Base-by-base conservation (phyloP, 2,113 vertebrate genomes). In the Prionailurus viverrinus region DNA sequence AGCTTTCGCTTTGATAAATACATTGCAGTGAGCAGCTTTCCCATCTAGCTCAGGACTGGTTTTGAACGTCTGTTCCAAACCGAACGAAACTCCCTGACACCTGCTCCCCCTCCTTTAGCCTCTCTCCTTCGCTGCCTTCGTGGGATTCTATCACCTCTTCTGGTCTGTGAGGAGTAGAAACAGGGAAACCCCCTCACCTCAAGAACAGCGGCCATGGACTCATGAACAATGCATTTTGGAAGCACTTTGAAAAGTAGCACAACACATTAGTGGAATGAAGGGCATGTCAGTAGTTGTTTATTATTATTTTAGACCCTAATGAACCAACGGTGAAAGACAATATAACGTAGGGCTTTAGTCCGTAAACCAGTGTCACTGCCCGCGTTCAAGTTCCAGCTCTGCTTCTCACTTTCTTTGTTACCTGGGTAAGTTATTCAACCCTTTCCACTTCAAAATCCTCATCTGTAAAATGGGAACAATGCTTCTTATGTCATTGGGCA, bases 221-320 rank as follows among this genome's bases (percentile, higher is more conserved):
- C 23, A 14, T 0, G 48, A 19, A 15, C 89, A 48, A 33, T 1
- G 12, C 13, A 39, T 41, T 85, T 69, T 13, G 13, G 68, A 86
- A 41, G 66, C 8, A n/a, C 48, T 53, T 45, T 76, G 18, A 36
- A 69, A 76, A 51, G 27, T 3, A 41, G 25, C n/a, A 6, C 0
- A 2, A 18, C 31, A n/a, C 33, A 18, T 0, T 13, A 45, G 10
- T 0, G 5, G 4, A 36, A 33, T 23, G 19, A 14, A 41, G 48
- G 2, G 12, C 11, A 23, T 14, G 13, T 45, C 41, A 16, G n/a
- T 18, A 16, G 11, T 7, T 19, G 15, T 31, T 14, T 1, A 21
- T 5, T 18, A 21, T 25, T 74, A 48, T 14, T 69, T 36, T 13
- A 65, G 87, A 80, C 8, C 27, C 53, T 6, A 11, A 11, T 7